Percentiles rank a stretch among this genome's conserved stretches.
Conservation (phyloP, 2,888 invertebrate genomes). For the Sthenelais limicola region DNA sequence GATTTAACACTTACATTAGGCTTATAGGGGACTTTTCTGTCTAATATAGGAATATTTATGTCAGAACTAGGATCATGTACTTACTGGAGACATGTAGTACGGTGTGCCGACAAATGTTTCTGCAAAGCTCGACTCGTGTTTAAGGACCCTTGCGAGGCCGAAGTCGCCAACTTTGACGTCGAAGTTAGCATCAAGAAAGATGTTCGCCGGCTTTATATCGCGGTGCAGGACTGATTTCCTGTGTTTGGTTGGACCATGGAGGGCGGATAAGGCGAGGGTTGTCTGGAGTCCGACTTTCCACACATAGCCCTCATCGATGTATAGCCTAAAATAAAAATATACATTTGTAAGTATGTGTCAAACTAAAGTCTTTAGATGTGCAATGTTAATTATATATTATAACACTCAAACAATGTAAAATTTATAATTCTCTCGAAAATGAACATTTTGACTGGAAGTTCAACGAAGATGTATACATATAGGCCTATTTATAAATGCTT, state of each 20-base stretch:
- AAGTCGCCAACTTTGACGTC: slow-evolving; percentile 76
- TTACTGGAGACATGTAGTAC: slow-evolving; percentile 84
- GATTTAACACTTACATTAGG: not conserved
- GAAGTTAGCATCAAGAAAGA: slow-evolving; percentile 74
- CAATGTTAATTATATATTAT: no score
- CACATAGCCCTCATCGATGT: slow-evolving; percentile 77
- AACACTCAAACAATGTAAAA: no score
- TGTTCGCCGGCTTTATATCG: slow-evolving; percentile 75
- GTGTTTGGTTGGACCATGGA: slow-evolving; percentile 73
- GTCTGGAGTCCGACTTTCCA: slow-evolving; percentile 78
- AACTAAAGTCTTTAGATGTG: no score
- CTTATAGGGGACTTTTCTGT: not conserved
- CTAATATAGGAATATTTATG: not conserved
- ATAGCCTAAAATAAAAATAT: slow-evolving; percentile 65
- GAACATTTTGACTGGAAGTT: no score
- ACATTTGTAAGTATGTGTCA: no score
- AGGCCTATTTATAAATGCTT: no score
- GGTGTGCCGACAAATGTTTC: slow-evolving; percentile 79
- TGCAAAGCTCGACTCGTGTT: slow-evolving; percentile 71
- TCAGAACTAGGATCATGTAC: slow-evolving; percentile 67
- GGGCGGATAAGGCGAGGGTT: slow-evolving; percentile 75
- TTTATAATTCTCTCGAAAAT: no score
- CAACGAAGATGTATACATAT: no score
- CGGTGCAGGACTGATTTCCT: slow-evolving; percentile 75
- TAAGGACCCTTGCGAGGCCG: slow-evolving; percentile 73